phyloP scores from a whole-genome alignment of 2,888 invertebrate genomes.

The Synergus gifuensis region DNA sequence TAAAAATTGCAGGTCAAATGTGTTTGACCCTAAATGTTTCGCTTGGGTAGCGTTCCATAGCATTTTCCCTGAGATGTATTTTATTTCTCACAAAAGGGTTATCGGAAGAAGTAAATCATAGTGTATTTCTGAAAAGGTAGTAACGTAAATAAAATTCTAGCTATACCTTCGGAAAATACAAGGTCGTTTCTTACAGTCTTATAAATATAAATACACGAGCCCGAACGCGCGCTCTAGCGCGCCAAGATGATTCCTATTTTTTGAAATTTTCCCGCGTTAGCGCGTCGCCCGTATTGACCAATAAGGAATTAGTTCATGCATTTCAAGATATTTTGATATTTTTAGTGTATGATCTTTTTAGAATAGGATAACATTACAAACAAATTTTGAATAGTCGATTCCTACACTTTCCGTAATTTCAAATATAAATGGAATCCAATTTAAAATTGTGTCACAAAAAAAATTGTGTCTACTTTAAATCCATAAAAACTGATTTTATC shows the following conservation, averaged over 20 bases:
- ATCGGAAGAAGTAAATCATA: conserved; percentile 1
- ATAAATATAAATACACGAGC: not conserved
- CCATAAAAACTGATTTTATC: not conserved
- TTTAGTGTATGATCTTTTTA: too few relatives aligned
- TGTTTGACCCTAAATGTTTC: conserved; percentile 1
- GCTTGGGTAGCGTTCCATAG: conserved; percentile 12
- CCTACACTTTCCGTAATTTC: not conserved
- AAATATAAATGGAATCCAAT: too few relatives aligned
- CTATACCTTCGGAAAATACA: not conserved
- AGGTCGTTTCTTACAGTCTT: not conserved
- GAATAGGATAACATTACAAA: not conserved
- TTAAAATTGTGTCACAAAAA: not conserved
- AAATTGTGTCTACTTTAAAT: not conserved
- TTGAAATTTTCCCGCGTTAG: too few relatives aligned
- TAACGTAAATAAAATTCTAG: conserved; percentile 6
- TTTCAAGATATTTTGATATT: too few relatives aligned
- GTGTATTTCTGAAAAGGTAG: not conserved
- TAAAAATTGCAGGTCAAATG: not conserved
- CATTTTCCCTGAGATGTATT: not conserved
- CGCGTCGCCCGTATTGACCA: too few relatives aligned
- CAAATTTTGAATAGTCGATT: not conserved
- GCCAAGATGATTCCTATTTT: too few relatives aligned
- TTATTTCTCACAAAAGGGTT: not conserved
- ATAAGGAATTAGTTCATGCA: too few relatives aligned
- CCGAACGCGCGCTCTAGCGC: too few relatives aligned